phyloP scores from a whole-genome alignment of 2,888 invertebrate species.

The Stegophylla sp. region DNA sequence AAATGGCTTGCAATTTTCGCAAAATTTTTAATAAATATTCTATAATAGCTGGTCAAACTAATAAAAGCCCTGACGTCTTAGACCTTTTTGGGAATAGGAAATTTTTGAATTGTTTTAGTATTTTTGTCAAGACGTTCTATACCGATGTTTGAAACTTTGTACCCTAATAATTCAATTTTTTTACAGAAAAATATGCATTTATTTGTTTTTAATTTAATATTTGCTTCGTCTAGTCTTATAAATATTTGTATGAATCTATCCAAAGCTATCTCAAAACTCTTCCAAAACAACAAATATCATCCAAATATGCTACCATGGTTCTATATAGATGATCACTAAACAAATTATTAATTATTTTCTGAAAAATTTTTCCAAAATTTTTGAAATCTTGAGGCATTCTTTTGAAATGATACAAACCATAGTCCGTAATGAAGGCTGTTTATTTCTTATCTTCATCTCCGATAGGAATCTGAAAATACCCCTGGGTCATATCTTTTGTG shows the following conservation, averaged over 20 bases:
- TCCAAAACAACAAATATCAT: slow-evolving; percentile 26
- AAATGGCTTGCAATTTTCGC: slow-evolving; percentile 46
- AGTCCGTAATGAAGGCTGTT: slow-evolving; percentile 19
- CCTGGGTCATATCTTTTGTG: neutral
- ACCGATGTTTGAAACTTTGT: slow-evolving; percentile 2
- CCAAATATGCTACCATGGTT: slow-evolving; percentile 24
- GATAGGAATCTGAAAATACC: slow-evolving; percentile 30
- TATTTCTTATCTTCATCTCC: neutral
- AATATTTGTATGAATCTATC: slow-evolving; percentile 1
- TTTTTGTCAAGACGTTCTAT: slow-evolving; percentile 12
- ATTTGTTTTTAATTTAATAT: slow-evolving; percentile 36
- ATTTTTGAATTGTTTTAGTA: slow-evolving; percentile 30
- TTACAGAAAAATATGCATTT: slow-evolving; percentile 28
- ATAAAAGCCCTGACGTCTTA: slow-evolving; percentile 29
- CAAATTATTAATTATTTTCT: neutral
- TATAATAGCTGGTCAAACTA: slow-evolving; percentile 17
- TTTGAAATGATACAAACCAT: slow-evolving; percentile 25
- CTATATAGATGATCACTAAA: slow-evolving; percentile 36
- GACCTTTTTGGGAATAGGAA: slow-evolving; percentile 23
- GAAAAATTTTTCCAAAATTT: slow-evolving; percentile 17
- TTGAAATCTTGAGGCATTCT: slow-evolving; percentile 27
- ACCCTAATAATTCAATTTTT: slow-evolving; percentile 43
- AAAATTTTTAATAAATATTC: slow-evolving; percentile 16
- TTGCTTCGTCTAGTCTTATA: neutral
- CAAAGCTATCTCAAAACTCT: slow-evolving; percentile 20